Evolutionary conservation across 2,888 invertebrate species (phyloP), one percentile per base, ranked within the genome.

Genomic region (Pristionchus mayeri): DNA sequence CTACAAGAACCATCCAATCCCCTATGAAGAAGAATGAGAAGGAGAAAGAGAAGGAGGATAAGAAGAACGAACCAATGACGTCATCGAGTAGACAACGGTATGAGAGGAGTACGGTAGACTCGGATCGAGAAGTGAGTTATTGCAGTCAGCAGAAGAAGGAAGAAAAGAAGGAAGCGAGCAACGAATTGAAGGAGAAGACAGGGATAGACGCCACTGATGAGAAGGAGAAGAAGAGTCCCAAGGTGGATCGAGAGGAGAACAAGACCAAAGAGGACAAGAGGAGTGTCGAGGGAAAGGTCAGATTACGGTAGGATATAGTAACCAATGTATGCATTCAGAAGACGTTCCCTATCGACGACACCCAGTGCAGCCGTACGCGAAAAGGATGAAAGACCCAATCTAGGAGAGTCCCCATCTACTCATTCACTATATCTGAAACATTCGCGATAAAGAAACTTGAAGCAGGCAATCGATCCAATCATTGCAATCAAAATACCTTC

Each of bases 401-500:
- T 44, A 52, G 54, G 54, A 57, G 24, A 57, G 24, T 4, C n/a
- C n/a, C n/a, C 54, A 57, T 57, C 54, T 24, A 57, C 52, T 52
- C 21, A 57, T 21, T n/a, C 54, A 57, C 54, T 57, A 57, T 57
- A 57, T 57, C 54, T 57, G 54, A 57, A 57, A 57, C 54, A 57
- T 24, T 57, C 54, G 21, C 30, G 34, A 63, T 63, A 11, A 63
- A 34, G 34, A 63, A 63, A 16, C 63, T 63, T 57, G 34, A 63
- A 63, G 34, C 30, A 34, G 9, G 30, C 18, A 34, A 44, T 13
- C 13, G 6, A 44, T 44, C 13, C 13, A 44, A 44, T 6, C 6
- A 44, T 44, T 6, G 13, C 44, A 44, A 44, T 44, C 6, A 44
- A 9, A 44, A 6, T 44, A 44, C 44, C 40, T 44, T 96, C 94